phyloP scores from a whole-genome alignment of 1,140 invertebrate genomes.

The Zaprionus capensis region DNA sequence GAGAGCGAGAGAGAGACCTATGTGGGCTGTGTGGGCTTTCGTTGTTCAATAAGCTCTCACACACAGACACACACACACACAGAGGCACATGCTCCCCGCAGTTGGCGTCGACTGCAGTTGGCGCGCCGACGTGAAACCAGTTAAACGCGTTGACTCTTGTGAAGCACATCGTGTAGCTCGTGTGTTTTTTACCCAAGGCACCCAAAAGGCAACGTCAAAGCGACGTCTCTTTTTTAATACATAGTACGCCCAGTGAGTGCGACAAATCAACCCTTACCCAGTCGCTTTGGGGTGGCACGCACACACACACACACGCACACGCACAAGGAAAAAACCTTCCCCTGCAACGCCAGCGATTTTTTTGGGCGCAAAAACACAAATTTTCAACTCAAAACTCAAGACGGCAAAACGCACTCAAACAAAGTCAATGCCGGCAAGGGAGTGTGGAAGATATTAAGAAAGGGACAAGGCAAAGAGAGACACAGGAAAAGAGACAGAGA shows the following conservation, averaged over 20 bases:
- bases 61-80: slow-evolving; percentile 19
- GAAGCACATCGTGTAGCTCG: slow-evolving; percentile 64
- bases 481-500: slow-evolving; percentile 8
- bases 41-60: slow-evolving; percentile 31
- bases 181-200: slow-evolving; percentile 60
- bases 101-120: slow-evolving; percentile 51
- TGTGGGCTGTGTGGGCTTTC: slow-evolving; percentile 25
- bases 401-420: slow-evolving; percentile 44
- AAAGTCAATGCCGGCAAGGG: slow-evolving; percentile 62
- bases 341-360: slow-evolving; percentile 24
- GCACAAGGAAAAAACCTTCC: slow-evolving; percentile 38
- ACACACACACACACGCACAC: slow-evolving; percentile 16
- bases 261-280: slow-evolving; percentile 58
- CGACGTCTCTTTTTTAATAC: slow-evolving; percentile 61
- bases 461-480: slow-evolving; percentile 19
- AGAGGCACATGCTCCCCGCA: neutral
- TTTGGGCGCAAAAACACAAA: slow-evolving; percentile 69
- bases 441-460: slow-evolving; percentile 42
- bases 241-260: slow-evolving; percentile 30
- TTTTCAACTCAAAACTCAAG: slow-evolving; percentile 68
- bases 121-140: slow-evolving; percentile 74
- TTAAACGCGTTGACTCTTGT: slow-evolving; percentile 66
- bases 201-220: slow-evolving; percentile 11
- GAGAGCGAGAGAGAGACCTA: slow-evolving; percentile 38
- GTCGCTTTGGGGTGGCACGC: slow-evolving; percentile 42